phyloP scores from a whole-genome alignment of 2,797 vertebrate genomes.

The Botia kubotai region DNA sequence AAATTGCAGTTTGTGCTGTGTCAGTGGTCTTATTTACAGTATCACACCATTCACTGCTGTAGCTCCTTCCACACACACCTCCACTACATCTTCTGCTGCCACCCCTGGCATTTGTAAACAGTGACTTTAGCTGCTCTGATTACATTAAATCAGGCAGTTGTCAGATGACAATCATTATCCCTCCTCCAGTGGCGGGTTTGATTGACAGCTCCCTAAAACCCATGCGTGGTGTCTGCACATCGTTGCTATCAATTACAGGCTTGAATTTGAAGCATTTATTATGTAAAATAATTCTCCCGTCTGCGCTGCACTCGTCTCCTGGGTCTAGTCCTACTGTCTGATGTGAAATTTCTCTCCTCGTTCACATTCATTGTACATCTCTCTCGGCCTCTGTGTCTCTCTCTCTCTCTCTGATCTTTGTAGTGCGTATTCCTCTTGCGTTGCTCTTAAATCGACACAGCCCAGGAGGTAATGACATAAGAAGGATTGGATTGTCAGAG shows the following conservation, averaged over 20 bases:
- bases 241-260: conserved; percentile 92
- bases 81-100: conserved; percentile 7
- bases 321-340: conserved; percentile 66
- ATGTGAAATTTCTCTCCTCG: conserved; percentile 63
- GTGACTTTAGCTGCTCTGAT: conserved; percentile 51
- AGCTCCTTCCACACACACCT: conserved; percentile 7
- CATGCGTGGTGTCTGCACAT: conserved; percentile 60
- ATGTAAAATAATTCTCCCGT: conserved; percentile 95
- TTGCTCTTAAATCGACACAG: conserved; percentile 39
- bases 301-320: conserved; percentile 58
- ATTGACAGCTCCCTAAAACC: conserved; percentile 74
- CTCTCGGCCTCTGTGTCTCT: conserved; percentile 26
- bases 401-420: conserved; percentile 40
- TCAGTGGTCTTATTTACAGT: conserved; percentile 22
- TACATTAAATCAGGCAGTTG: conserved; percentile 58
- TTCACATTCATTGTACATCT: conserved; percentile 55
- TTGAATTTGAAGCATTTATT: conserved; percentile 95
- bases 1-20: background rate
- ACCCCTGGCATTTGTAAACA: conserved; percentile 49
- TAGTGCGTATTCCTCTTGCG: conserved; percentile 2
- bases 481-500: conserved; percentile 28
- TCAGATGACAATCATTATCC: conserved; percentile 72
- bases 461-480: conserved; percentile 46
- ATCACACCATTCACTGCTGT: conserved; percentile 43
- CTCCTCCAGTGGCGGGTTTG: conserved; percentile 76